A percentile compares a stretch with the other conserved stretches of the same genome.
Evolutionary conservation across 2,113 vertebrate genomes (phyloP).

Genomic region (Rattus rattus): DNA sequence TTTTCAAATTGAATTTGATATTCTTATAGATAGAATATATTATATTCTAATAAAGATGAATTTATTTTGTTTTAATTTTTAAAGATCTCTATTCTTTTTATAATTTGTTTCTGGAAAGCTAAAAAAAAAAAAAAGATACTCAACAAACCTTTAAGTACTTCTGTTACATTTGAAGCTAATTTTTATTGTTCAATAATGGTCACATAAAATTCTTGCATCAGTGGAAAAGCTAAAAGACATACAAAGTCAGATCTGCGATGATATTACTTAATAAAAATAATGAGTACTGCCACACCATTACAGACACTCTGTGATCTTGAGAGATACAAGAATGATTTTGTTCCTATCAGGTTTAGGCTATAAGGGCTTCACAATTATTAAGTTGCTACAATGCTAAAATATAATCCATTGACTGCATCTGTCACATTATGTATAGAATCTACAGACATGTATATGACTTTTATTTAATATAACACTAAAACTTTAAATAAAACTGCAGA

Average conservation of each 20-base stretch:
- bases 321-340: slow-evolving; percentile 7
- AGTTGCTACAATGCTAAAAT: background rate
- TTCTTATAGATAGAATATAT: slow-evolving; percentile 22
- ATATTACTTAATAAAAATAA: slow-evolving; percentile 42
- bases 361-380: slow-evolving; percentile 27
- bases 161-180: background rate
- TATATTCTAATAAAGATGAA: slow-evolving; percentile 36
- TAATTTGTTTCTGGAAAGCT: slow-evolving; percentile 8
- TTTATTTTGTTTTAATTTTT: slow-evolving; percentile 5
- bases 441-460: background rate
- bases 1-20: slow-evolving; percentile 49
- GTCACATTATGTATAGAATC: background rate
- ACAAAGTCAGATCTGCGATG: slow-evolving; percentile 32
- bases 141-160: slow-evolving; percentile 58
- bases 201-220: slow-evolving; percentile 13
- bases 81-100: background rate
- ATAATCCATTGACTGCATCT: slow-evolving; percentile 5
- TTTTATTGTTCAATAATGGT: slow-evolving; percentile 1
- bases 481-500: slow-evolving; percentile 48
- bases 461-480: slow-evolving; percentile 43
- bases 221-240: slow-evolving; percentile 33
- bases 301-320: slow-evolving; percentile 46
- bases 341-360: slow-evolving; percentile 39
- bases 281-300: background rate
- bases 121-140: slow-evolving; percentile 17